Conservation (phyloP, 2,797 vertebrate species). For the Siniperca scherzeri region DNA sequence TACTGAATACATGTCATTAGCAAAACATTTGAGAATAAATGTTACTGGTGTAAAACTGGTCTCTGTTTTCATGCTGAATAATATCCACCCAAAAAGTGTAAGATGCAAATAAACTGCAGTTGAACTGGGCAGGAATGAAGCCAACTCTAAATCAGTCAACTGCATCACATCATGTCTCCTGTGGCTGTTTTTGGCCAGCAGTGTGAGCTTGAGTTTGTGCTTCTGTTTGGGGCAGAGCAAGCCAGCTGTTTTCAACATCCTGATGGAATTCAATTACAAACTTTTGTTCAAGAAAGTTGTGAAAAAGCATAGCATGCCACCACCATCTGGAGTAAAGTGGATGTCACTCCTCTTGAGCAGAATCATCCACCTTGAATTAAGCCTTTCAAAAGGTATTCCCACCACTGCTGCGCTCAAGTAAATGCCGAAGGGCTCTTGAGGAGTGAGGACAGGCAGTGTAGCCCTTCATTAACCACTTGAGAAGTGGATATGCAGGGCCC, state of each 20-base stretch:
- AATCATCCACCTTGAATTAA: conserved; percentile 52
- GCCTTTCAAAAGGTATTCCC: conserved; percentile 38
- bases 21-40: neutral
- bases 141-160: conserved; percentile 14
- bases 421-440: conserved; percentile 31
- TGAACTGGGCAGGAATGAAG: conserved; percentile 8
- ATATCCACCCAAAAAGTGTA: neutral
- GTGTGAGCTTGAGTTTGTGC: conserved; percentile 10
- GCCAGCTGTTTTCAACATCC: conserved; percentile 43
- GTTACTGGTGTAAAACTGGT: neutral
- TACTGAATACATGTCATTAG: neutral
- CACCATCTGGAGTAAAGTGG: conserved; percentile 28
- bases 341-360: conserved; percentile 35
- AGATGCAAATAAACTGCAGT: conserved; percentile 1
- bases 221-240: conserved; percentile 33
- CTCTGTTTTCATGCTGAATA: neutral
- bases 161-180: conserved; percentile 29
- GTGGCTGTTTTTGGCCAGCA: conserved; percentile 37
- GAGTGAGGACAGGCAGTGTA: neutral
- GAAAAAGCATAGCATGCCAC: conserved; percentile 10
- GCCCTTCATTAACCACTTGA: conserved; percentile 31
- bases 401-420: conserved; percentile 16
- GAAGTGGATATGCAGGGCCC: neutral
- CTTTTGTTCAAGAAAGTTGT: conserved; percentile 33
- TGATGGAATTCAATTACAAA: conserved; percentile 28